A percentile compares a stretch with the other conserved stretches of the same genome.
Conservation (phyloP, 1,140 invertebrate genomes). For the Leptopilina clavipes region DNA sequence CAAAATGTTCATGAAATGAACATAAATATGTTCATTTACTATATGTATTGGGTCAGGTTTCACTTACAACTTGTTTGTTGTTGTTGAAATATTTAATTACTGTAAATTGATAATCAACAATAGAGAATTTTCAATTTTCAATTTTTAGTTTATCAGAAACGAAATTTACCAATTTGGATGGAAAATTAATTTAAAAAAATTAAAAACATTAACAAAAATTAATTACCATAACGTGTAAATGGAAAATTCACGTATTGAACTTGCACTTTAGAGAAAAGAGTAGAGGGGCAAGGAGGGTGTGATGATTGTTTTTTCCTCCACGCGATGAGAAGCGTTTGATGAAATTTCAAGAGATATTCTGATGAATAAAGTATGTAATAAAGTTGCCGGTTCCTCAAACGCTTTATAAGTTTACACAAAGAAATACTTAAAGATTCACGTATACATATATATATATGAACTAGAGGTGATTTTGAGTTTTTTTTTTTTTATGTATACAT, state of each 20-base stretch:
- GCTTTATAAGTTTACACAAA: conserved; percentile 5
- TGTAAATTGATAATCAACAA: too few relatives aligned
- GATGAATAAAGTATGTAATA: background rate
- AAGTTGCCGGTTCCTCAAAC: background rate
- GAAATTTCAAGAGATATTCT: conserved; percentile 3
- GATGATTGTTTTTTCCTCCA: background rate
- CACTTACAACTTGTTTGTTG: too few relatives aligned
- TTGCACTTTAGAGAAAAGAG: background rate
- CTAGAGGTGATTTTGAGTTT: background rate
- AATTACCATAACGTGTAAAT: background rate
- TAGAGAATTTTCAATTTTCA: too few relatives aligned
- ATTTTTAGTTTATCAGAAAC: too few relatives aligned
- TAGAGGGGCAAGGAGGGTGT: too few relatives aligned
- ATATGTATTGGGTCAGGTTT: too few relatives aligned
- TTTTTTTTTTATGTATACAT: background rate
- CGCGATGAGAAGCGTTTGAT: background rate
- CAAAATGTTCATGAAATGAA: too few relatives aligned
- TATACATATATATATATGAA: background rate
- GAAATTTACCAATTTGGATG: too few relatives aligned
- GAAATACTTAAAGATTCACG: background rate
- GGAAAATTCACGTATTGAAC: background rate
- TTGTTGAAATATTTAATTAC: too few relatives aligned
- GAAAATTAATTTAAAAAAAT: too few relatives aligned
- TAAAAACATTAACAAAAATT: too few relatives aligned
- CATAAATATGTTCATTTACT: too few relatives aligned